Base-by-base conservation (phyloP, 2,113 vertebrate genomes). In the Sporophila hypoxantha region DNA sequence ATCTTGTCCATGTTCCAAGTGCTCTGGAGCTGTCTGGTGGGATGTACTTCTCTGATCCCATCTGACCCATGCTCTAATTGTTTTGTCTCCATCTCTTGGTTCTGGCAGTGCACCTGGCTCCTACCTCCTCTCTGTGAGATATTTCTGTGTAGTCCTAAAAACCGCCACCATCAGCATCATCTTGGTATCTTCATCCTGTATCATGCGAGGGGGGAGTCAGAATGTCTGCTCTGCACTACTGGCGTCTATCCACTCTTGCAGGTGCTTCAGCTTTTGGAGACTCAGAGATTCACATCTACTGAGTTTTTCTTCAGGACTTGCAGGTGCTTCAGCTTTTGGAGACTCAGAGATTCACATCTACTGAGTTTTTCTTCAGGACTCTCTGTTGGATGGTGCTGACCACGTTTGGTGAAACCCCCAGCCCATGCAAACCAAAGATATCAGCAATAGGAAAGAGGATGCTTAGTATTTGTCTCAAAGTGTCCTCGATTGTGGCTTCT, bases 201-300 rank as follows among this genome's bases (percentile, higher is more conserved):
- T 89, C 64, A 39, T 56, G 68, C 41, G 68, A 39, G 7, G 8
- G 8, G 14, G 6, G 14, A 71, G 42, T 83, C 37, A 75, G 46
- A 74, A 61, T 46, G 9, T 75, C n/a, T 80, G n/a, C 44, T 66
- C 26, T 76, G 27, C 29, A 7, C 30, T 75, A 26, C 36, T 87
- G 62, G 25, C 46, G 60, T 68, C 61, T 27, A 15, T 83, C 27
- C 5, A 25, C n/a, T 92, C 21, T 68, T 77, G 25, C 53, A 73
- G 37, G 21, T 90, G 46, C n/a, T 91, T 93, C 71, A 87, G 64
- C 34, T 88, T 89, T 68, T 75, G 57, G 49, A 65, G 29, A 21
- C 53, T 76, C 14, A 9, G 46, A 60, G 21, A 8, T 59, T 89
- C 19, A 19, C 36, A 44, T 9, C 27, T 18, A 16, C 12, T n/a